Evolutionary conservation across 2,888 invertebrate genomes (phyloP).

Genomic region (Apotomis turbidana): DNA sequence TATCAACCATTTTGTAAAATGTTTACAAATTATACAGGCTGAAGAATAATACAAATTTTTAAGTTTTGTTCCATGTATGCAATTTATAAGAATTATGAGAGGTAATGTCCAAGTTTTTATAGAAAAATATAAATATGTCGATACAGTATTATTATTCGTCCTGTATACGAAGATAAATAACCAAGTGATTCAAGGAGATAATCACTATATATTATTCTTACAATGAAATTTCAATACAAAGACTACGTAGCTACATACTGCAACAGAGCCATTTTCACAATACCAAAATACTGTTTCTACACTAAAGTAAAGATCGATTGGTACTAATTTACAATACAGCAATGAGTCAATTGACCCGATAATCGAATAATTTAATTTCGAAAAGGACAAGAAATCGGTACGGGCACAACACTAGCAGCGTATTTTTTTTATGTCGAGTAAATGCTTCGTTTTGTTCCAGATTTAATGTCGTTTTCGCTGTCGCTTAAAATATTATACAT

Average conservation of each 20-base stretch:
- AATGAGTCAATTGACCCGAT: constrained; percentile 64
- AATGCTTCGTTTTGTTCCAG: constrained; percentile 48
- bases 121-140: constrained; percentile 28
- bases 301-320: constrained; percentile 68
- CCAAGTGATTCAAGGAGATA: constrained; percentile 47
- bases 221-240: constrained; percentile 69
- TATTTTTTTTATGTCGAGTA: constrained; percentile 27
- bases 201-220: constrained; percentile 55
- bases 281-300: constrained; percentile 78
- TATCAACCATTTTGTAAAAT: constrained; percentile 35
- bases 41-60: constrained; percentile 31
- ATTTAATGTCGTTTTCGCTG: constrained; percentile 66
- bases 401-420: constrained; percentile 42
- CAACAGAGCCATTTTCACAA: constrained; percentile 67
- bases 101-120: constrained; percentile 7
- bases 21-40: constrained; percentile 37
- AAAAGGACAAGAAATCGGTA: constrained; percentile 67
- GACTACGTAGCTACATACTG: constrained; percentile 77
- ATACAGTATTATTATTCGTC: constrained; percentile 28
- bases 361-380: constrained; percentile 66
- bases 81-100: constrained; percentile 3
- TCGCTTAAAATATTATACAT: constrained; percentile 62
- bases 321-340: constrained; percentile 67
- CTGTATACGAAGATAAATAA: constrained; percentile 43
- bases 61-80: background rate